These are phyloP conservation scores for Ctenomys sociabilis DNA, from an alignment of 2,113 vertebrate species.

Conservation along the genomic window DNA sequence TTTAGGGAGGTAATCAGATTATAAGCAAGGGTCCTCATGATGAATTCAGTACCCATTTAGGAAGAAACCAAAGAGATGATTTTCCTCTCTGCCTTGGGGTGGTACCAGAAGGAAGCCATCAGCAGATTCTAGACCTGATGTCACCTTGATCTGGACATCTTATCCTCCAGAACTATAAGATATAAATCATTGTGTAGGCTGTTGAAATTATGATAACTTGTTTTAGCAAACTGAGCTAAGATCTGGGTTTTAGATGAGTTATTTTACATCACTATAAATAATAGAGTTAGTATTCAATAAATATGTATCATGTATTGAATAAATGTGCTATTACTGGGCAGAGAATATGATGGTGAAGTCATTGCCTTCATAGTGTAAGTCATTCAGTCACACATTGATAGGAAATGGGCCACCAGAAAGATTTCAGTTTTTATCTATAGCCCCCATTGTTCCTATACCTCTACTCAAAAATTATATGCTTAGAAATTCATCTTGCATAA, in stretches of 20 bases:
- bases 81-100: background rate
- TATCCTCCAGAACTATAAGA: background rate
- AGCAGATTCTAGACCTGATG: background rate
- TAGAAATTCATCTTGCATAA: constrained; percentile 29
- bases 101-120: background rate
- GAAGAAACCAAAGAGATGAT: background rate
- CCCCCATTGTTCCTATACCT: background rate
- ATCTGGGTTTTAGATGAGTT: background rate
- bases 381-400: background rate
- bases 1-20: background rate
- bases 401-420: background rate
- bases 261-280: constrained; percentile 15
- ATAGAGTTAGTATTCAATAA: background rate
- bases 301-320: background rate
- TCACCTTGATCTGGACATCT: background rate
- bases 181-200: background rate
- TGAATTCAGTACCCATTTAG: background rate
- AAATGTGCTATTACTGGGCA: background rate
- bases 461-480: background rate
- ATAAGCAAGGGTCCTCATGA: background rate
- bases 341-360: background rate
- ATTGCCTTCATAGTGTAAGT: background rate
- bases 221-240: background rate
- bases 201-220: background rate
- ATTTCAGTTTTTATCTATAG: background rate